Evolutionary conservation across 2,113 vertebrate genomes (phyloP), one percentile per base, ranked within the genome.

Genomic region (Oplegnathus fasciatus): DNA sequence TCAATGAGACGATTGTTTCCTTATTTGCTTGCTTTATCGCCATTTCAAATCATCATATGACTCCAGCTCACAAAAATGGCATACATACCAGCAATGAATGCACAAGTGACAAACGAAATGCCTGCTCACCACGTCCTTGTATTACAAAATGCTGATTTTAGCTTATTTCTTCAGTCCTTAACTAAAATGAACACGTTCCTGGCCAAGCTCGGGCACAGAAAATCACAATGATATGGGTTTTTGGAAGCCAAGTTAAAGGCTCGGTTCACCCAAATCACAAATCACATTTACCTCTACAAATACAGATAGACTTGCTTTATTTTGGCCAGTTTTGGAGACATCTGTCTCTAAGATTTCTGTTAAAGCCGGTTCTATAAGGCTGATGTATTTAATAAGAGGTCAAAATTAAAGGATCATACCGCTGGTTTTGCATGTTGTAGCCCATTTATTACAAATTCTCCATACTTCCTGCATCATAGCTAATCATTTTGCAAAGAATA

Each of bases 21-120:
- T 82, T 24, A 72, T 72, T 86, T 17, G 37, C 79, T 78, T 32
- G 88, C 83, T 86, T 86, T 86, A 93, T 93, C 89, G 4, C 44
- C 65, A 72, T 90, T 83, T 92, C 83, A 58, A 83, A 87, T 88
- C 86, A 85, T 93, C 91, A 91, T 88, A 86, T 91, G 89, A 93
- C 93, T 86, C 54, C 58, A 8, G 67, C 73, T 66, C 14, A 61
- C 72, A 72, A 80, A 87, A 86, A 75, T 11, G 67, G 57, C 83
- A 74, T 26, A 48, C 86, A 87, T 60, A 64, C 75, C 68, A 65
- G 61, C 80, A 6, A 89, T 90, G 88, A 90, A 91, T 89, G 83
- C 81, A 88, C 91, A 86, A 91, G 64, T 18, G 75, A 86, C 83
- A 65, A 83, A 83, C 44, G 52, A 85, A 89, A 84, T 74, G 83